Evolutionary conservation across 2,888 invertebrate species (phyloP).

Genomic region (Spodoptera picta): DNA sequence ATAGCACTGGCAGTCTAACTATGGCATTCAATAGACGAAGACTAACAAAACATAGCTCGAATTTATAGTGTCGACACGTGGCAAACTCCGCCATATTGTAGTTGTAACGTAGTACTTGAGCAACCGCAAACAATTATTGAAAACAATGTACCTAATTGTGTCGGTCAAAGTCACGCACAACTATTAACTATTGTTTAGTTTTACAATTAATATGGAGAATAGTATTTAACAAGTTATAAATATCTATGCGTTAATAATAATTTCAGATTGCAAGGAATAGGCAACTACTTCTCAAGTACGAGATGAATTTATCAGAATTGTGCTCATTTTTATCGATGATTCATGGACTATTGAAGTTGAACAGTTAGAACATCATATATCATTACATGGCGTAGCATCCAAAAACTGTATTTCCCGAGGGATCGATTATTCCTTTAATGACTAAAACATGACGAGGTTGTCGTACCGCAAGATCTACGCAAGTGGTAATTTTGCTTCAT

Average conservation of each 20-base stretch:
- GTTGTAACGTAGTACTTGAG: constrained; percentile 51
- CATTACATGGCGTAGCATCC: constrained; percentile 7
- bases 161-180: constrained; percentile 52
- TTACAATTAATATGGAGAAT: constrained; percentile 24
- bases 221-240: constrained; percentile 21
- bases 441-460: constrained; percentile 62
- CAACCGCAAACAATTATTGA: constrained; percentile 46
- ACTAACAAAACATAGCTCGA: constrained; percentile 62
- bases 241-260: constrained; percentile 1
- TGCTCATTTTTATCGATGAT: too few species aligned
- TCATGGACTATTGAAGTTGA: too few species aligned
- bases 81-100: constrained; percentile 61
- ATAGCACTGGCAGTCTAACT: constrained; percentile 72
- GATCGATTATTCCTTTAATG: constrained; percentile 28
- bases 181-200: constrained; percentile 35
- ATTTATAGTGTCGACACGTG: constrained; percentile 69
- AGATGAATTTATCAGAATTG: too few species aligned
- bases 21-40: constrained; percentile 70
- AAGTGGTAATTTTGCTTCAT: constrained; percentile 48
- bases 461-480: constrained; percentile 52
- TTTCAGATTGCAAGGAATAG: background rate
- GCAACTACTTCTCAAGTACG: too few species aligned
- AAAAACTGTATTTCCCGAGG: constrained; percentile 2
- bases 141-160: constrained; percentile 55
- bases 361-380: background rate